phyloP scores from a whole-genome alignment of 1,140 invertebrate genomes.

The Psilanteris sp. region DNA sequence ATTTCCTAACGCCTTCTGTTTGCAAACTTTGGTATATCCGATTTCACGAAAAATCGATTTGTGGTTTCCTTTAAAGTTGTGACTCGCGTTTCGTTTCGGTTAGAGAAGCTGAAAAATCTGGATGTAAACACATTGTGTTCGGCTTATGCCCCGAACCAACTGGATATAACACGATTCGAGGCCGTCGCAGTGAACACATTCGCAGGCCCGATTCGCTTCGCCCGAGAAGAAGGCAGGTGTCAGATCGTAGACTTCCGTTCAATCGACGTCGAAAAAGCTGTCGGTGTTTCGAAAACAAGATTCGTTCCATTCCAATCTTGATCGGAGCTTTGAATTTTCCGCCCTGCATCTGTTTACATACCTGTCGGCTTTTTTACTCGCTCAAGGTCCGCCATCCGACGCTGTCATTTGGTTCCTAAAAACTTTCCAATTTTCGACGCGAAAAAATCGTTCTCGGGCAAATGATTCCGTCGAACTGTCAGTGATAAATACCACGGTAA shows the following conservation, averaged over 20 bases:
- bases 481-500: constrained; percentile 58
- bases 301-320: constrained; percentile 73
- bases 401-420: constrained; percentile 2
- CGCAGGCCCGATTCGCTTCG: constrained; percentile 53
- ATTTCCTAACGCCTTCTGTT: too few relatives aligned
- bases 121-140: too few relatives aligned
- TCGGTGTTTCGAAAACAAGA: constrained; percentile 72
- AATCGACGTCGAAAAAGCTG: constrained; percentile 55
- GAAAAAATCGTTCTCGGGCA: too few relatives aligned
- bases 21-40: too few relatives aligned
- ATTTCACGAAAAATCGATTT: too few relatives aligned
- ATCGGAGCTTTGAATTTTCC: constrained; percentile 61
- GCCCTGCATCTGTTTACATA: constrained; percentile 28
- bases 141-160: too few relatives aligned
- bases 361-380: constrained; percentile 62
- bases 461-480: constrained; percentile 19
- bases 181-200: constrained; percentile 3
- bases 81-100: too few relatives aligned
- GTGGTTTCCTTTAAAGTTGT: too few relatives aligned
- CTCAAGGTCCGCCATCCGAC: constrained; percentile 48
- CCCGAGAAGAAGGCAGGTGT: constrained; percentile 60
- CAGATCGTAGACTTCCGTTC: constrained; percentile 59
- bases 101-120: too few relatives aligned
- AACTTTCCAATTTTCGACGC: constrained; percentile 9
- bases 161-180: too few relatives aligned